A percentile compares a stretch with the other conserved stretches of the same genome.
Evolutionary conservation across 2,888 invertebrate species (phyloP).

Genomic region (Augiades crinisus): DNA sequence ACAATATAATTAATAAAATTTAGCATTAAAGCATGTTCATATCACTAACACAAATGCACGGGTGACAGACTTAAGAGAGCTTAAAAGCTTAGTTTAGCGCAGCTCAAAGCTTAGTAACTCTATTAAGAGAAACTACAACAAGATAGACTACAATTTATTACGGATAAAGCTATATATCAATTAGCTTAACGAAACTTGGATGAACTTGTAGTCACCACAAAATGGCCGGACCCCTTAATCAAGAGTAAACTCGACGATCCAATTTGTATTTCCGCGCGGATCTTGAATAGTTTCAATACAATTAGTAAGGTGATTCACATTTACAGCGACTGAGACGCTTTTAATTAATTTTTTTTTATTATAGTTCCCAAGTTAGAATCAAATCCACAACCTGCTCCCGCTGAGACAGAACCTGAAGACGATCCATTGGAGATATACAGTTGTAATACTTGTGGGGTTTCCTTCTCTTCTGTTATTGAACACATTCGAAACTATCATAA

Average conservation of each 20-base stretch:
- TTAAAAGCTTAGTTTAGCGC: too few species aligned
- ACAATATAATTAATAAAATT: too few species aligned
- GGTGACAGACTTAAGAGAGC: too few species aligned
- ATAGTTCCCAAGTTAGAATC: background rate
- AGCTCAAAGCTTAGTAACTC: too few species aligned
- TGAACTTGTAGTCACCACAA: constrained; percentile 8
- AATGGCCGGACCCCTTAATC: constrained; percentile 10
- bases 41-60: too few species aligned
- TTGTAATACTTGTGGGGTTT: constrained; percentile 84
- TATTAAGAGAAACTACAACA: too few species aligned
- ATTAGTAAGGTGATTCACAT: background rate
- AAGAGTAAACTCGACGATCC: constrained; percentile 13
- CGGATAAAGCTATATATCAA: constrained; percentile 8
- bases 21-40: too few species aligned
- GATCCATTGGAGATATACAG: constrained; percentile 69
- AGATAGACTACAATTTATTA: too few species aligned
- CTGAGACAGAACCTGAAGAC: constrained; percentile 42
- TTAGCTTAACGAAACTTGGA: constrained; percentile 10
- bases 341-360: constrained; percentile 2
- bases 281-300: constrained; percentile 11
- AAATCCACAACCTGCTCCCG: constrained; percentile 24
- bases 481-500: constrained; percentile 85
- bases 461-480: constrained; percentile 83
- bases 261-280: background rate
- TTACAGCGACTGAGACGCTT: too few species aligned